These are phyloP conservation scores for Gambusia affinis DNA, from an alignment of 2,113 vertebrate genomes.

Conservation along the genomic window DNA sequence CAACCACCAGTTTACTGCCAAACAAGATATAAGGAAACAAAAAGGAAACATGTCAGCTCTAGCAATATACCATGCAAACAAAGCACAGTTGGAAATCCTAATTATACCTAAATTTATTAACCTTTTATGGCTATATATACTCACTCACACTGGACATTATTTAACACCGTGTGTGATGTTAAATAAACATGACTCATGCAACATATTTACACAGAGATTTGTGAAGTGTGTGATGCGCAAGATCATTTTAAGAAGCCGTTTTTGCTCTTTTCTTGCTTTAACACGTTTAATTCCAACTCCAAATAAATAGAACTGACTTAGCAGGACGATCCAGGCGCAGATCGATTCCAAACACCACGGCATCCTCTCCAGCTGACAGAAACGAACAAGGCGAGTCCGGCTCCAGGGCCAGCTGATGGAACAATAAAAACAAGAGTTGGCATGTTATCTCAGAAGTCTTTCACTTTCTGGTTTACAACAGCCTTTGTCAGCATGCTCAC, in stretches of 20 bases:
- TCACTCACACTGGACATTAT: too few relatives aligned
- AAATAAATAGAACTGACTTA: slow-evolving; percentile 83
- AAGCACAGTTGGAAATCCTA: too few relatives aligned
- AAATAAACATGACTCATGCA: not conserved
- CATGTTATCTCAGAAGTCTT: not conserved
- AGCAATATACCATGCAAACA: not conserved
- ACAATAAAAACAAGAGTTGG: not conserved
- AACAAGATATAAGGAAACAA: slow-evolving; percentile 26
- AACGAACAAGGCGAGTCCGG: slow-evolving; percentile 96
- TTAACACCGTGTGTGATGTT: too few relatives aligned
- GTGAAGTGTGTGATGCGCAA: too few relatives aligned
- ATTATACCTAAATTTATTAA: too few relatives aligned
- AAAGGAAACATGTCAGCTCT: not conserved
- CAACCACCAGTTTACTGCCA: slow-evolving; percentile 91
- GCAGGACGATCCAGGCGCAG: slow-evolving; percentile 90
- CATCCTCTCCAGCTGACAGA: slow-evolving; percentile 95
- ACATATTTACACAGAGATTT: not conserved
- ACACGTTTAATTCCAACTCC: not conserved
- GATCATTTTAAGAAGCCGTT: not conserved
- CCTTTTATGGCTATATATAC: too few relatives aligned
- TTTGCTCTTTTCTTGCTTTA: not conserved
- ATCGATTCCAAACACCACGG: slow-evolving; percentile 94
- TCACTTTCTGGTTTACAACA: not conserved
- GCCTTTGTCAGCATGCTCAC: slow-evolving; percentile 62
- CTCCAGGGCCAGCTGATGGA: slow-evolving; percentile 90